Evolutionary conservation across 2,113 vertebrate species (phyloP), one percentile per base, ranked within the genome.

Genomic region (Hoplias malabaricus): DNA sequence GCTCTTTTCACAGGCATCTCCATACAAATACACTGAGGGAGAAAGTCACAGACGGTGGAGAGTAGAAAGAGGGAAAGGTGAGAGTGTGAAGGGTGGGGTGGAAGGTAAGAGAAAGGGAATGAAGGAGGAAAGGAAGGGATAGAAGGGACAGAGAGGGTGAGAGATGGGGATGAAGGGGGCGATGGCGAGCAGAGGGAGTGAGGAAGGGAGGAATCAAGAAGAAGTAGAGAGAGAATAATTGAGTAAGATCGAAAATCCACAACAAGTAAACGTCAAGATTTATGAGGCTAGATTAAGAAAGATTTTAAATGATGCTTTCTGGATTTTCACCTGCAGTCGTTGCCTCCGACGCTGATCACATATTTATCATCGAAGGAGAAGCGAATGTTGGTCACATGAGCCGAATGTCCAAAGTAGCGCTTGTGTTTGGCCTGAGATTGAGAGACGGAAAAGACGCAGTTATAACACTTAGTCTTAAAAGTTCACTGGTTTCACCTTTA

Each of bases 301-400:
- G 14, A 14, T 25, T 38, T 4, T 19, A 29, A 69, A 57, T 3
- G 4, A 4, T 13, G 54, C 25, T 14, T 33, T 33, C 57, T 19
- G 57, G 59, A 14, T 4, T 42, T 7, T 0, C n/a, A 10, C 97
- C 96, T 98, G 94, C 95, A 96, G 90, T 98, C 96, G 0, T 96
- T 95, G 67, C 97, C 96, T 69, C 97, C 97, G 0, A 96, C 94
- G 63, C 96, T 99, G 80, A 98, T 88, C 34, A 96, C 93, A 0
- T 94, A 97, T 75, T 95, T 98, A 87, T 99, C 97, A 0, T 98
- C 96, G 0, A 94, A 94, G 69, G 97, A 98, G 88, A 99, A 98
- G 27, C 96, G 94, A 16, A 96, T 91, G 88, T 98, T 98, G 53
- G 97, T 98, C 86, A 99, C 95, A 0, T 99, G 97, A 10, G 95